Percentiles rank a stretch among this genome's conserved stretches.
phyloP scores from a whole-genome alignment of 1,140 invertebrate species.

The Drosophila kurseongensis region DNA sequence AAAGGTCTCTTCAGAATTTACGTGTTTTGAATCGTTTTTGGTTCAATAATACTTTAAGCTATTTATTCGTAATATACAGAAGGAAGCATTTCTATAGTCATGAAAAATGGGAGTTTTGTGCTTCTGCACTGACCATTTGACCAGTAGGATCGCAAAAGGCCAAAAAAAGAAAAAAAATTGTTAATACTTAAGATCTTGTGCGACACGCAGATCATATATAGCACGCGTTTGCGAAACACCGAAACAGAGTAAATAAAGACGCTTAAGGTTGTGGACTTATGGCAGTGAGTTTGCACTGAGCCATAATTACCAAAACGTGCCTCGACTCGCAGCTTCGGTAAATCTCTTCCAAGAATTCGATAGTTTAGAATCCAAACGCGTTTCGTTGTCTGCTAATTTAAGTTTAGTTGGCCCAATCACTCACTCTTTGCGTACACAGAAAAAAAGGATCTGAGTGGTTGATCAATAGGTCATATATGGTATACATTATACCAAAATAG shows the following conservation, averaged over 20 bases:
- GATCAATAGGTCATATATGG: not conserved
- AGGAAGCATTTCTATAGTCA: conserved; percentile 6
- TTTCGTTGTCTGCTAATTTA: conserved; percentile 22
- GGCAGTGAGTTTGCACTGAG: conserved; percentile 41
- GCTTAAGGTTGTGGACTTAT: conserved; percentile 43
- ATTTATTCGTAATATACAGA: not conserved
- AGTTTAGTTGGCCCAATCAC: conserved; percentile 28
- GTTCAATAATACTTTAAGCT: conserved; percentile 25
- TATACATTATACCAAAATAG: too few relatives aligned
- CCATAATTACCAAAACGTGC: conserved; percentile 78
- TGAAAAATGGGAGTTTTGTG: conserved; percentile 29
- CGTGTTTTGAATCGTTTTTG: conserved; percentile 22
- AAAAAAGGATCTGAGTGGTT: not conserved
- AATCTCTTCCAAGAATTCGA: conserved; percentile 39
- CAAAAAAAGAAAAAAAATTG: conserved; percentile 11
- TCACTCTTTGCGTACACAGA: not conserved
- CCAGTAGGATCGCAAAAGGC: not conserved
- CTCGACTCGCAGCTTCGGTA: conserved; percentile 53
- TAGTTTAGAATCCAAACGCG: conserved; percentile 25
- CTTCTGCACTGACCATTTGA: conserved; percentile 32
- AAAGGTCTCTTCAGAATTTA: conserved; percentile 49
- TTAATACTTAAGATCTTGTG: conserved; percentile 47
- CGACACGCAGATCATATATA: conserved; percentile 45
- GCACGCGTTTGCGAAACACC: conserved; percentile 47
- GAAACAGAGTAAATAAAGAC: conserved; percentile 32